Base-by-base conservation (phyloP, 1,140 invertebrate species). In the Saccostrea echinata region DNA sequence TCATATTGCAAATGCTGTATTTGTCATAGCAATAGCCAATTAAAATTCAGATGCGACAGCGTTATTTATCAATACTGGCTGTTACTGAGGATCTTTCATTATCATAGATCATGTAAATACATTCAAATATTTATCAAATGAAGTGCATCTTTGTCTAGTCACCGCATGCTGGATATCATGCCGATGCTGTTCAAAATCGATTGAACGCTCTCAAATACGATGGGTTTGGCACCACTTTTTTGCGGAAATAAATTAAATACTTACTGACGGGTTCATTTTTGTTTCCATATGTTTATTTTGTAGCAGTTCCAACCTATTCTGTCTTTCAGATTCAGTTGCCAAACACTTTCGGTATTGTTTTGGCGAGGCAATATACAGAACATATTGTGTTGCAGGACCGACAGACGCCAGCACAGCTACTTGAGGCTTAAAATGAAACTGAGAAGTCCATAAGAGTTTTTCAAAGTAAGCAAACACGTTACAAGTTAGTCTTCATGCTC, bases 391-490 rank as follows among this genome's bases (percentile, higher is more conserved):
- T 76, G 24, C 16, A 16, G 68, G 68, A 76, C 68, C 68, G 68
- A 76, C 24, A 76, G 68, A 76, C 68, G 68, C 68, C 68, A 76
- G 27, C 27, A 8, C 27, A 76, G 27, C 68, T 76, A 76, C 68
- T 76, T 76, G 68, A 76, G 68, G 68, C 68, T 76, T 76, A 76
- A 76, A 76, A 76, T 76, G 68, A 76, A 76, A 76, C 68, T 30
- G 68, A 76, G 68, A 76, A 76, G 68, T 76, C 68, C 68, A 76
- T 76, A 76, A 76, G 68, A 76, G 68, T 76, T 76, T 76, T 76
- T 76, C 68, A 76, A 76, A 76, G 68, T 76, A 33, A 76, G 68
- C 68, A 76, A 76, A 76, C 68, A 76, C 68, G 68, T 76, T 76
- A 33, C 68, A 76, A 76, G 68, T 76, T 76, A 24, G 68, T 76